Evolutionary conservation across 2,113 vertebrate genomes (phyloP), one percentile per base, ranked within the genome.

Genomic region (Haemorhous mexicanus): DNA sequence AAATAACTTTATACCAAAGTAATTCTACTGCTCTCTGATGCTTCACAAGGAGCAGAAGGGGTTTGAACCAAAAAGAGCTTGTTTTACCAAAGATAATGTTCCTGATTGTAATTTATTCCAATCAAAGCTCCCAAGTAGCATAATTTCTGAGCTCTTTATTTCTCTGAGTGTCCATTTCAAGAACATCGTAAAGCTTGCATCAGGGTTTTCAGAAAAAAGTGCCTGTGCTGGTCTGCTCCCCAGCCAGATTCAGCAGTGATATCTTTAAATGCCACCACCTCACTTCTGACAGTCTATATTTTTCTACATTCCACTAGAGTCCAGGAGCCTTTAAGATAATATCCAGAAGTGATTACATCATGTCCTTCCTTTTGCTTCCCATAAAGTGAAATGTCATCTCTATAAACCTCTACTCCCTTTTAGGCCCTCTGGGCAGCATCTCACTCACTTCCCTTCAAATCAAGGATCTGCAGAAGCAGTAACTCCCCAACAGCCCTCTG

Each of bases 351-450:
- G 44, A 84, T 84, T 95, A 66, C 26, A 63, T 85, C 73, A 74
- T 81, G 28, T 44, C 39, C 43, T 74, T 95, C 33, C 33, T 88
- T 69, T 74, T 63, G 56, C 30, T 79, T 79, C 53, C 58, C 82
- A 81, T 94, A 92, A 96, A 91, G 39, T 80, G 47, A 96, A 95
- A 97, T 90, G 88, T 74, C 93, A 88, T 56, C 30, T 80, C 82
- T 76, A 78, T 92, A 95, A 96, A 88, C 55, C 90, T 55, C 39
- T 56, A 74, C 23, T 74, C n/a, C 63, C 24, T 70, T 70, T 75
- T 32, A 83, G 70, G 49, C 58, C 66, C 77, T 92, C 84, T 84
- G 61, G 68, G 64, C 59, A 94, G 28, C 59, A 86, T 70, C 70
- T 94, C 74, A 55, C 74, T 68, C 52, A 53, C 64, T 84, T 67